These are phyloP conservation scores for Liposcelis brunnea DNA, from an alignment of 2,888 invertebrate species.

Conservation along the genomic window DNA sequence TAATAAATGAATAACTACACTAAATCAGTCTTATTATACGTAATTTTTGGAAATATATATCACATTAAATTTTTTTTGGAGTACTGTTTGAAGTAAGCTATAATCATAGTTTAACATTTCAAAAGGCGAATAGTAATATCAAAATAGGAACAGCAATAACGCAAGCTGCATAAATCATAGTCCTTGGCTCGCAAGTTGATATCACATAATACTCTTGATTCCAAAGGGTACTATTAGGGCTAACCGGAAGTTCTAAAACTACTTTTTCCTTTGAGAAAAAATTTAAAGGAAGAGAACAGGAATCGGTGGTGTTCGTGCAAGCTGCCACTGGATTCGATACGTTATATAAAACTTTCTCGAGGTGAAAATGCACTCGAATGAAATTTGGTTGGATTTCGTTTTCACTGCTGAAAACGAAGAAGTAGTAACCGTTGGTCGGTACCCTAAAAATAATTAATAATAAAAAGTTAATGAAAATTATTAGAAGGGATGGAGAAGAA, in stretches of 20 bases:
- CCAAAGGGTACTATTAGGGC: constrained; percentile 46
- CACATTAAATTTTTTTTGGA: not conserved
- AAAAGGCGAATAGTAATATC: constrained; percentile 51
- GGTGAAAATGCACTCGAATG: constrained; percentile 46
- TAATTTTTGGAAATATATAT: not conserved
- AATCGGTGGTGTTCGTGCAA: constrained; percentile 43
- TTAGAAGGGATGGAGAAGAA: no score
- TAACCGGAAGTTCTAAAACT: constrained; percentile 48
- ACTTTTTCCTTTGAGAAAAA: constrained; percentile 53
- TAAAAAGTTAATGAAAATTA: no score
- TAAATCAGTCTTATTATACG: not conserved
- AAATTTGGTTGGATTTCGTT: constrained; percentile 58
- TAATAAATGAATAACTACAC: no score
- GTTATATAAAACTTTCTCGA: constrained; percentile 54
- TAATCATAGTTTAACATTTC: not conserved
- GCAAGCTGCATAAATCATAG: constrained; percentile 47
- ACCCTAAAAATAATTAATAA: constrained; percentile 39
- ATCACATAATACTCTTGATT: constrained; percentile 56
- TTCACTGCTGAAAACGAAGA: constrained; percentile 67
- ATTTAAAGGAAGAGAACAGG: constrained; percentile 44
- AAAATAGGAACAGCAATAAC: constrained; percentile 52
- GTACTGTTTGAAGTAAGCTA: not conserved
- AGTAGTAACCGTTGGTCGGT: constrained; percentile 60
- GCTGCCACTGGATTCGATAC: constrained; percentile 39
- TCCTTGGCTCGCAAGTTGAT: constrained; percentile 57